These are phyloP conservation scores for Blastobasis lacticolella DNA, from an alignment of 2,888 invertebrate genomes.

Conservation along the genomic window DNA sequence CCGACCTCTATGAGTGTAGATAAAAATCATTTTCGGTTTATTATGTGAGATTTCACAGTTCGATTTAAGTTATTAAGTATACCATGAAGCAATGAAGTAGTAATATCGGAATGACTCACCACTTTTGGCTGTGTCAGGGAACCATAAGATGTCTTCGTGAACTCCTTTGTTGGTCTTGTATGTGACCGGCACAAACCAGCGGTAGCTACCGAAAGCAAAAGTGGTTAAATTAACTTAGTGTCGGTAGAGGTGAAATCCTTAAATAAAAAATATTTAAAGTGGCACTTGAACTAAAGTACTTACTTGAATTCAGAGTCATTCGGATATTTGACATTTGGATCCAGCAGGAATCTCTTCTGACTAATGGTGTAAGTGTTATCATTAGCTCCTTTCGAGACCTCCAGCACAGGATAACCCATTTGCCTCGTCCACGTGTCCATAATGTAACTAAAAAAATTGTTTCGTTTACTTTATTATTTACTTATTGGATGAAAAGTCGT, in stretches of 20 bases:
- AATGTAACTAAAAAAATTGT: conserved; percentile 58
- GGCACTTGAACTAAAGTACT: conserved; percentile 17
- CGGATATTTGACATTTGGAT: conserved; percentile 74
- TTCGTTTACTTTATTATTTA: background rate
- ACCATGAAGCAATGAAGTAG: too few species aligned
- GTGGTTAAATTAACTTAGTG: too few species aligned
- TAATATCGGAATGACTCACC: conserved; percentile 27
- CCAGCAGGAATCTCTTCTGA: conserved; percentile 84
- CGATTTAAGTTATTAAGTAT: too few species aligned
- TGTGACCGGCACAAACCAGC: conserved; percentile 90
- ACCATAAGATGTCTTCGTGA: conserved; percentile 48
- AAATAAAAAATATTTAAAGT: too few species aligned
- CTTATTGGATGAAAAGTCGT: too few species aligned
- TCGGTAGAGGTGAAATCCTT: too few species aligned
- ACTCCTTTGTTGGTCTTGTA: conserved; percentile 75
- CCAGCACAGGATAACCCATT: conserved; percentile 89
- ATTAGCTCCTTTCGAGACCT: conserved; percentile 58
- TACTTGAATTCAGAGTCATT: conserved; percentile 70
- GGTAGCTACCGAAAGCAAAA: conserved; percentile 73
- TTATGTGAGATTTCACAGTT: too few species aligned
- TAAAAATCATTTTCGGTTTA: too few species aligned
- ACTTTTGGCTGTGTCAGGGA: conserved; percentile 39
- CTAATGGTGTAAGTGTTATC: conserved; percentile 73
- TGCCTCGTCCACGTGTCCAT: conserved; percentile 94
- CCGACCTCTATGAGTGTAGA: too few species aligned